A percentile compares a stretch with the other conserved stretches of the same genome.
These are phyloP conservation scores for Cephalopholis sonnerati DNA, from an alignment of 2,113 vertebrate genomes.

Conservation along the genomic window DNA sequence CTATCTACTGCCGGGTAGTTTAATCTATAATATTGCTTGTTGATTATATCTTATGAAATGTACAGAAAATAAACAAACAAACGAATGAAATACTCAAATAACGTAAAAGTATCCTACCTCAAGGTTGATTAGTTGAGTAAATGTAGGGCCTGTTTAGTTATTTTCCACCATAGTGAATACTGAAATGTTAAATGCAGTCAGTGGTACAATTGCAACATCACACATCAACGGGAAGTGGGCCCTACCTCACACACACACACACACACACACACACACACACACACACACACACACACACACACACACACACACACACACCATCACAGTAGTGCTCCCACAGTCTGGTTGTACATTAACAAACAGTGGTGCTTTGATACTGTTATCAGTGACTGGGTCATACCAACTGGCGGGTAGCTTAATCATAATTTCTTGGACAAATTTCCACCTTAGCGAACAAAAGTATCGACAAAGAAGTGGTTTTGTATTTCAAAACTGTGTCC, in stretches of 20 bases:
- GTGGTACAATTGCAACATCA: neutral
- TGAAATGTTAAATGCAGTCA: no score
- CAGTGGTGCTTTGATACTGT: neutral
- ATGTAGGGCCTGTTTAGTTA: no score
- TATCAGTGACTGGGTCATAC: constrained; percentile 62
- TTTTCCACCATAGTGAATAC: neutral
- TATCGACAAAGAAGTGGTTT: rapidly evolving
- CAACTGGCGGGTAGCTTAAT: constrained; percentile 32
- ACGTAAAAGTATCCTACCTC: no score
- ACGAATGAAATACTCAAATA: no score
- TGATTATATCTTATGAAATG: no score
- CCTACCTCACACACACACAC: neutral
- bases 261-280: neutral
- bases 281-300: neutral
- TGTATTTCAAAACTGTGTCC: rapidly evolving
- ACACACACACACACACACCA: neutral
- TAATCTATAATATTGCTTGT: no score
- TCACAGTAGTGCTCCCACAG: no score
- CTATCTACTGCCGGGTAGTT: no score
- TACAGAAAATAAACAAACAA: no score
- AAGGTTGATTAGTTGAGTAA: no score
- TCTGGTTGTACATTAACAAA: constrained; percentile 62
- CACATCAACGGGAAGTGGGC: neutral
- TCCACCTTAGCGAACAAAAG: neutral
- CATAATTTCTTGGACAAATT: neutral